Percentiles rank a stretch among this genome's conserved stretches.
Conservation (phyloP, 2,888 invertebrate species). For the Stratiomys singularior region DNA sequence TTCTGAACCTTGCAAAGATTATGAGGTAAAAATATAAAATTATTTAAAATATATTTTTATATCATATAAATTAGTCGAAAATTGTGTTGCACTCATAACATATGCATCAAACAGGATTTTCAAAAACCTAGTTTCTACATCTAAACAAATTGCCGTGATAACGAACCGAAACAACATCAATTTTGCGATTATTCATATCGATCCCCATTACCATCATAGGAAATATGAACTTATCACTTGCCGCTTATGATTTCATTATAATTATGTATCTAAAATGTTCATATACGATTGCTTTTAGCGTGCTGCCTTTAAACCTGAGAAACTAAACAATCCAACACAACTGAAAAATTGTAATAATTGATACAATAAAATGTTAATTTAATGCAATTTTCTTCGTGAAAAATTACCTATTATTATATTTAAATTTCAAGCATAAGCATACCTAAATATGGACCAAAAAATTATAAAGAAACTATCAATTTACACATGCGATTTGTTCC, state of each 20-base stretch:
- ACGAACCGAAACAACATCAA: slow-evolving; percentile 63
- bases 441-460: no score
- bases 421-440: no score
- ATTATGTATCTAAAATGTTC: background rate
- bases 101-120: no score
- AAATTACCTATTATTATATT: no score
- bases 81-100: no score
- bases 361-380: slow-evolving; percentile 42
- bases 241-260: slow-evolving; percentile 51
- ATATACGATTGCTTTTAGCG: slow-evolving; percentile 43
- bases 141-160: background rate
- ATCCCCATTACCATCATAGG: background rate
- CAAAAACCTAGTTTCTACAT: no score
- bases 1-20: background rate
- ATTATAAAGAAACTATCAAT: no score
- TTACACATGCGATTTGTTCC: no score
- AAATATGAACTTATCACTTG: slow-evolving; percentile 60
- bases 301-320: slow-evolving; percentile 46
- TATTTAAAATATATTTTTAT: background rate
- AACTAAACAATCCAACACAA: slow-evolving; percentile 46
- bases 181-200: slow-evolving; percentile 60
- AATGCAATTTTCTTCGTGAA: background rate
- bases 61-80: background rate
- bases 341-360: slow-evolving; percentile 12
- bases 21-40: background rate